These are phyloP conservation scores for Pseudoatta argentina DNA, from an alignment of 1,140 invertebrate genomes.

Conservation along the genomic window DNA sequence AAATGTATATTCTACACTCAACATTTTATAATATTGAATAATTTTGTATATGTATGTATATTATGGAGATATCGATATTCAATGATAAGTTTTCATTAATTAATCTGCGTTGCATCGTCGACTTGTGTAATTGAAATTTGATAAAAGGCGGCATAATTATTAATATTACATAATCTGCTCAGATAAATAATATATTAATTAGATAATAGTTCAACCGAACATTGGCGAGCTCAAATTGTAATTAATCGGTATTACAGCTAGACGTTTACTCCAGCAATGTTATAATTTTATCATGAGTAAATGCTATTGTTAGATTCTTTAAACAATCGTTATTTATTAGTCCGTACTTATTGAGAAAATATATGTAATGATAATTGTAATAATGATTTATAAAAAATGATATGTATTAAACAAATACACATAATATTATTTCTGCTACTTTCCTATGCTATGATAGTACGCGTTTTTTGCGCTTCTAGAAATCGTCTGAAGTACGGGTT, in stretches of 20 bases:
- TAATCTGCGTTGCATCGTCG: constrained; percentile 32
- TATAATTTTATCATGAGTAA: neutral
- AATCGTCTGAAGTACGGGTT: constrained; percentile 20
- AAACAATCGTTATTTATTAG: constrained; percentile 28
- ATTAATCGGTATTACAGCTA: constrained; percentile 33
- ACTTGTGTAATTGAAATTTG: constrained; percentile 56
- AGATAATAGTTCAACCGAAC: constrained; percentile 38
- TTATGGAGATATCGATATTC: constrained; percentile 18
- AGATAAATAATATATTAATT: constrained; percentile 55
- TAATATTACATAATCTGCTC: constrained; percentile 32
- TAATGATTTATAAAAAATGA: neutral
- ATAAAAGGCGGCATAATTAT: constrained; percentile 49
- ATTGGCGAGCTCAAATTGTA: constrained; percentile 9
- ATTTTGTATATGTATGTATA: neutral
- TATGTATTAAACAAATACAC: constrained; percentile 25
- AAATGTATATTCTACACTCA: constrained; percentile 4
- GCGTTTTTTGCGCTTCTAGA: constrained; percentile 1
- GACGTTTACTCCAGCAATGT: neutral
- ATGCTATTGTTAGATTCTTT: neutral
- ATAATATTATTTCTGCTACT: neutral
- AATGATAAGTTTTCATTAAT: constrained; percentile 50
- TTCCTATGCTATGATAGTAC: neutral
- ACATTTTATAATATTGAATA: constrained; percentile 17
- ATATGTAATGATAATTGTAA: neutral
- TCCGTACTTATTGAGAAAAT: neutral